These are phyloP conservation scores for Bryconaethiops microstoma DNA, from an alignment of 2,797 vertebrate genomes.

Conservation along the genomic window DNA sequence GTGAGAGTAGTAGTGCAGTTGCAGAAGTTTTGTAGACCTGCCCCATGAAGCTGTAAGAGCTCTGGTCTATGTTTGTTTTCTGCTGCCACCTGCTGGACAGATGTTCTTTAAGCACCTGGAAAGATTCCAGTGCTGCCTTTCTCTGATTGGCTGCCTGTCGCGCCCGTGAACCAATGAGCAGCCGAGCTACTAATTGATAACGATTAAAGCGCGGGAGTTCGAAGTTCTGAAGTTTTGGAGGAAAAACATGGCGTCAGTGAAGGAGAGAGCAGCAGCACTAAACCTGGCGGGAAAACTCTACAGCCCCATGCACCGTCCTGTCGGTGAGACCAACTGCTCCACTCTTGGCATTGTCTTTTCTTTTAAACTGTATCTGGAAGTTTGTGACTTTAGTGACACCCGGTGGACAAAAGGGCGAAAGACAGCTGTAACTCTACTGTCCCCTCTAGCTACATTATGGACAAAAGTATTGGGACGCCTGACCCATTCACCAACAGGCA, in stretches of 20 bases:
- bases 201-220: not conserved
- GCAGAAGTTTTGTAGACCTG: too few relatives aligned
- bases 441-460: too few relatives aligned
- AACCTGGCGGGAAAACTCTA: constrained; percentile 70
- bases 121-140: not conserved
- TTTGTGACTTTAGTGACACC: too few relatives aligned
- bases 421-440: too few relatives aligned
- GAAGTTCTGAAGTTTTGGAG: too few relatives aligned
- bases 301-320: constrained; percentile 40
- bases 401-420: too few relatives aligned
- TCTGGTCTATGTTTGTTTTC: not conserved
- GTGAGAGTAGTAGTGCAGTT: too few relatives aligned
- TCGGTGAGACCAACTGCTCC: not conserved
- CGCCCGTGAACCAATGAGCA: not conserved
- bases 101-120: constrained; percentile 25
- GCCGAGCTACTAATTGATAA: not conserved
- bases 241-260: constrained; percentile 69
- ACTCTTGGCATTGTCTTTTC: too few relatives aligned
- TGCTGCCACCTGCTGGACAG: constrained; percentile 64
- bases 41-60: too few relatives aligned
- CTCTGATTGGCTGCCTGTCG: constrained; percentile 34
- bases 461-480: too few relatives aligned
- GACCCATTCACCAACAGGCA: too few relatives aligned
- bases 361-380: too few relatives aligned
- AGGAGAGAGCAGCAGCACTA: constrained; percentile 70